Evolutionary conservation across 2,113 vertebrate species (phyloP).

Genomic region (Propithecus coquereli): DNA sequence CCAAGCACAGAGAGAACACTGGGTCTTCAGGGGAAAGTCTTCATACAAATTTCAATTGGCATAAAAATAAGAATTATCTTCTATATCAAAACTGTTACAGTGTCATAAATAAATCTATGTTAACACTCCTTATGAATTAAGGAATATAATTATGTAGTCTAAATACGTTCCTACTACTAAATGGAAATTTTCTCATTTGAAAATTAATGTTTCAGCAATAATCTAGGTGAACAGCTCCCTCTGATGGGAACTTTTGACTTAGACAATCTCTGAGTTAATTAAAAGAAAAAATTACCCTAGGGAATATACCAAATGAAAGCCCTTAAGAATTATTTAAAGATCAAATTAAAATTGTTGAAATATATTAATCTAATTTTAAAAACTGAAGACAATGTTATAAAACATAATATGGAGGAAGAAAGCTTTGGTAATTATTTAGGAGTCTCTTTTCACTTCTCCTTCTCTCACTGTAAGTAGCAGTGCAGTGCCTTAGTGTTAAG

Average conservation of each 20-base stretch:
- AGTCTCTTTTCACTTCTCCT: not conserved
- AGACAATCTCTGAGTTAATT: not conserved
- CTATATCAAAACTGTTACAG: not conserved
- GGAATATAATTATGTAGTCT: no score
- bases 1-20: not conserved
- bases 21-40: not conserved
- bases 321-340: not conserved
- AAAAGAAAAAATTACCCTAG: not conserved
- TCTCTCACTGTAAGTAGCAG: not conserved
- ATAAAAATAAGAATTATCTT: not conserved
- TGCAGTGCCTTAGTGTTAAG: no score
- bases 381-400: not conserved
- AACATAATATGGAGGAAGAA: not conserved
- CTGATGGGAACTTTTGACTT: not conserved
- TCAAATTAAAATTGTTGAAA: not conserved
- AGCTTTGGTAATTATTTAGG: not conserved
- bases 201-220: not conserved
- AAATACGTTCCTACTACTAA: not conserved
- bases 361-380: not conserved
- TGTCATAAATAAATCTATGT: not conserved
- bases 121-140: not conserved
- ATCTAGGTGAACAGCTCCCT: not conserved
- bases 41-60: not conserved
- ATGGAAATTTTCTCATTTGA: not conserved
- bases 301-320: not conserved